phyloP scores from a whole-genome alignment of 2,113 vertebrate genomes.

The Archilochus colubris region DNA sequence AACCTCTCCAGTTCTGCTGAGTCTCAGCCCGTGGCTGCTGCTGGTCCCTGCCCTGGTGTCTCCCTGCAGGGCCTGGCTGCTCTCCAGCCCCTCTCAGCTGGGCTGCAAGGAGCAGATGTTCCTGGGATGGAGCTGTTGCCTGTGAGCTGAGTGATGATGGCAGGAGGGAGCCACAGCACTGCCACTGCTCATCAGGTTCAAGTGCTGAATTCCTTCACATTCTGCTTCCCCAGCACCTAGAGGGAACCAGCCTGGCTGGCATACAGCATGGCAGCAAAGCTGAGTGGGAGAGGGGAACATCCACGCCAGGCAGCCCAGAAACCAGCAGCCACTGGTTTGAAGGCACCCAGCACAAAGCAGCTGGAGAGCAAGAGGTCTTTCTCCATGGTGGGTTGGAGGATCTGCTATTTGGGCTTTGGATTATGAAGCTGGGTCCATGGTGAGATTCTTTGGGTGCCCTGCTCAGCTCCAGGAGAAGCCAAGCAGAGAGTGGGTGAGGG shows the following conservation, averaged over 20 bases:
- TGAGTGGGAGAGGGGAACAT: not conserved
- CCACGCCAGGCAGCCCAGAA: not conserved
- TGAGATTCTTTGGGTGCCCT: accelerated
- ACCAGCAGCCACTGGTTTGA: not conserved
- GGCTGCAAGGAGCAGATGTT: conserved; percentile 33
- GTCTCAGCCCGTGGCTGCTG: not conserved
- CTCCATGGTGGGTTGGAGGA: not conserved
- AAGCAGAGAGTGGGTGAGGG: not conserved
- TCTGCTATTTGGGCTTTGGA: not conserved
- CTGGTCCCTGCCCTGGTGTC: not conserved
- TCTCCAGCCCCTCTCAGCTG: not conserved
- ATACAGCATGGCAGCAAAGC: too few species aligned
- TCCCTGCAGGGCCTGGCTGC: not conserved
- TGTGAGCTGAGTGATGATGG: conserved; percentile 36
- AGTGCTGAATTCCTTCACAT: conserved; percentile 20
- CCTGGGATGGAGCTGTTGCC: conserved; percentile 34
- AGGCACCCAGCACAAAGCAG: not conserved
- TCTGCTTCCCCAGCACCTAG: not conserved
- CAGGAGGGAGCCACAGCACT: conserved; percentile 17
- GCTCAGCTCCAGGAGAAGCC: accelerated
- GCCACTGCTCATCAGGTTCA: conserved; percentile 41
- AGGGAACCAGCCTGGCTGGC: not conserved
- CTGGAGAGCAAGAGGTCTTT: not conserved
- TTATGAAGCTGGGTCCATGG: accelerated
- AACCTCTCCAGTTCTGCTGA: not conserved